Base-by-base conservation (phyloP, 2,888 invertebrate species). In the Leptinotarsa juncta region DNA sequence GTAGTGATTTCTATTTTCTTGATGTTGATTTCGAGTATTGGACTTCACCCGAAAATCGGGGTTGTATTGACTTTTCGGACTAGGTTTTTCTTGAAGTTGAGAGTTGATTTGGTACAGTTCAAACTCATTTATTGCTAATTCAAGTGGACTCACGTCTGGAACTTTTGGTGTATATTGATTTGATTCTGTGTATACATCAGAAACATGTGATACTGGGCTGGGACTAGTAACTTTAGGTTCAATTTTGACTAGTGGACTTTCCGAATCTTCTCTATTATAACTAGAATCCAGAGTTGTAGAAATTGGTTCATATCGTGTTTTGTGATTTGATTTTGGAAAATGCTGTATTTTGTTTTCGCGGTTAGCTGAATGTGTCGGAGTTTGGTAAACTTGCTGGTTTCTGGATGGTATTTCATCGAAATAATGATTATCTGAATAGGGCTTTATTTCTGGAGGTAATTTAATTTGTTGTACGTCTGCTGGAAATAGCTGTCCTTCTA, bases 31-130 rank as follows among this genome's bases (percentile, higher is more conserved):
- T 53, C 65, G 67, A 3, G 26, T 20, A 3, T 72, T 65, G 18
- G 71, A 57, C 2, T 62, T 51, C 42, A 65, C 62, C 23, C 32
- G 50, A 2, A 72, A 51, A 55, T 76, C 76, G 51, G 76, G 76
- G 66, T 73, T 67, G 50, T 75, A 65, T 18, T 76, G 75, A n/a
- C 74, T 73, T 57, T 74, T 78, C 3, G 71, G 66, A 68, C 62
- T 73, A 23, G 76, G 73, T 32, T 77, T 75, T 48, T 81, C 74
- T n/a, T 79, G 73, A 66, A 80, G 70, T 20, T 83, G 73, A 62
- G 77, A 70, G 79, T 85, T 79, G 77, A 84, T 81, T 81, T 85
- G 81, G 77, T 85, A 81, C 23, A 85, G 67, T 65, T 85, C 85
- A 67, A 80, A 85, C n/a, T 82, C 81, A 68, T 83, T 82, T 55